Evolutionary conservation across 1,140 invertebrate genomes (phyloP).

Genomic region (Papilio polytes): DNA sequence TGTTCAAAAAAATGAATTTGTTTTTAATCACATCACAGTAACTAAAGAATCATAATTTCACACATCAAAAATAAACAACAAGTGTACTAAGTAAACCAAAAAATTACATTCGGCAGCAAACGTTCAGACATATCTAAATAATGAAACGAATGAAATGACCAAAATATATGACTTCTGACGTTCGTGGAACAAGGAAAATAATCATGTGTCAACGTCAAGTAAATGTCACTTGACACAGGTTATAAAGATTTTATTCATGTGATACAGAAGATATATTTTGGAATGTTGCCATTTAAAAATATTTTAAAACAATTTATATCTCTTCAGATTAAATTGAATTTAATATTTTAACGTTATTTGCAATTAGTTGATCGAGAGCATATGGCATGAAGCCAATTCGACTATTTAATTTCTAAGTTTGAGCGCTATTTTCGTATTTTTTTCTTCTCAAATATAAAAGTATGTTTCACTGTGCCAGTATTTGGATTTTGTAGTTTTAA

Average conservation of each 20-base stretch:
- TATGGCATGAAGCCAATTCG: not conserved
- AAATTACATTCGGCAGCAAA: constrained; percentile 52
- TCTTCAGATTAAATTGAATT: not conserved
- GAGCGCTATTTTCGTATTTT: not conserved
- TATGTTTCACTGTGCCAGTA: no score
- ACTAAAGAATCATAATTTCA: constrained; percentile 2
- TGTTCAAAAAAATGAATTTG: constrained; percentile 43
- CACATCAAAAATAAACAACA: constrained; percentile 20
- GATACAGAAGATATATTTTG: not conserved
- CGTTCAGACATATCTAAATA: constrained; percentile 49
- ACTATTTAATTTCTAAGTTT: not conserved
- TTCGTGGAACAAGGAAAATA: not conserved
- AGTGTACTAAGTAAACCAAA: constrained; percentile 36
- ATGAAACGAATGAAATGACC: constrained; percentile 2
- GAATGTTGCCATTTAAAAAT: not conserved
- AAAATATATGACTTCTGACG: not conserved
- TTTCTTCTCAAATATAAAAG: no score
- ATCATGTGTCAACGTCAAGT: constrained; percentile 1
- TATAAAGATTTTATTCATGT: not conserved
- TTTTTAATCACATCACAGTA: constrained; percentile 32
- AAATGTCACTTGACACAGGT: not conserved
- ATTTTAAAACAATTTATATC: not conserved
- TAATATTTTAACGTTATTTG: not conserved
- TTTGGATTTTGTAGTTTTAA: no score
- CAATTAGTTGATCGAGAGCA: no score